Percentiles rank a stretch among this genome's conserved stretches.
These are phyloP conservation scores for Albula glossodonta DNA, from an alignment of 2,113 vertebrate genomes.

Conservation along the genomic window DNA sequence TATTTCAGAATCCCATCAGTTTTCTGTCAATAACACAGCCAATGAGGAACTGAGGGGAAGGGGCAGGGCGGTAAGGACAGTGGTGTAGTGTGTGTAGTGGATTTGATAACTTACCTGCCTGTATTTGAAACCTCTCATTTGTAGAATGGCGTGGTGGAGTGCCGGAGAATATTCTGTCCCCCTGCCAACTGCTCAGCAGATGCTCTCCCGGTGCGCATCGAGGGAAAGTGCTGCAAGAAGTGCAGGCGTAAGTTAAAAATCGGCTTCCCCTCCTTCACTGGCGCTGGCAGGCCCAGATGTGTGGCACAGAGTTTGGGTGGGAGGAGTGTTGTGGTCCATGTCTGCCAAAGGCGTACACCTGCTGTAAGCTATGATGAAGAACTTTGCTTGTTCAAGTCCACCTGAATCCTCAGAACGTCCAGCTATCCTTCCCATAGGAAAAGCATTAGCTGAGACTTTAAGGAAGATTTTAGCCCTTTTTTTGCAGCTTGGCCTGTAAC, in stretches of 20 bases:
- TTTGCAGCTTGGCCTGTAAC: not conserved
- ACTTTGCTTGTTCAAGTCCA: not conserved
- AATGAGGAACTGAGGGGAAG: not conserved
- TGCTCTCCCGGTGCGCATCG: conserved; percentile 79
- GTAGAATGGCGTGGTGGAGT: conserved; percentile 86
- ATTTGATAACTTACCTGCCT: not conserved
- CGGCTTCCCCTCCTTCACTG: not conserved
- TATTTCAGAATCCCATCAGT: conserved; percentile 7
- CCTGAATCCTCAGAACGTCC: not conserved
- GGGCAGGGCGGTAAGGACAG: not conserved
- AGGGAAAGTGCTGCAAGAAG: conserved; percentile 85
- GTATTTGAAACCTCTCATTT: conserved; percentile 15
- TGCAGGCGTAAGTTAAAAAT: conserved; percentile 83
- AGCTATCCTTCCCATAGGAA: not conserved
- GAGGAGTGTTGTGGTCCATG: not conserved
- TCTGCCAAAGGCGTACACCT: not conserved
- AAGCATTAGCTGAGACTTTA: not conserved
- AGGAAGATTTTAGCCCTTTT: not conserved
- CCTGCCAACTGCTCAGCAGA: conserved; percentile 81
- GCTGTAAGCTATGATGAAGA: not conserved
- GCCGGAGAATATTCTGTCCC: conserved; percentile 85
- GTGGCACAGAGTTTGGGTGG: not conserved
- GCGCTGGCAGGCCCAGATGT: not conserved
- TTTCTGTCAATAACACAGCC: not conserved
- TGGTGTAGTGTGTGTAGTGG: not conserved